Evolutionary conservation across 2,113 vertebrate genomes (phyloP).

Genomic region (Chitala chitala): DNA sequence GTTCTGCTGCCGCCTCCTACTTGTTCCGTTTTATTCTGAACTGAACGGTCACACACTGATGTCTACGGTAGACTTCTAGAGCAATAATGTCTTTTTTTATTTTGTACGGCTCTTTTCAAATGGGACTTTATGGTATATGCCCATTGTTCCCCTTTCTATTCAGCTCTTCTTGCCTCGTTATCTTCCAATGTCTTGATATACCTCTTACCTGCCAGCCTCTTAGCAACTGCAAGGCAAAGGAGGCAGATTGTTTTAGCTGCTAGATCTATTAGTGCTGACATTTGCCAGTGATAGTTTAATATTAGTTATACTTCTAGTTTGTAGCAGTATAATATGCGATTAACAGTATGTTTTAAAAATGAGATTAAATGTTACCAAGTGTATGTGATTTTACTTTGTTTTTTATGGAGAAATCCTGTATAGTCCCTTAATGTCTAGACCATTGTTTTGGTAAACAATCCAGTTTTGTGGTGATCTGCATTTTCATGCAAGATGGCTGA

Average conservation of each 20-base stretch:
- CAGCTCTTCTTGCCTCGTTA: not conserved
- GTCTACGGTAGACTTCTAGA: constrained; percentile 33
- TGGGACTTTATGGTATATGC: not conserved
- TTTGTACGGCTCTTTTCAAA: not conserved
- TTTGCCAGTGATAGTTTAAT: constrained; percentile 44
- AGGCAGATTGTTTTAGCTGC: constrained; percentile 59
- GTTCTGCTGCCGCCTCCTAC: constrained; percentile 44
- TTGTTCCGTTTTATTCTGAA: constrained; percentile 21
- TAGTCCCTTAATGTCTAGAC: constrained; percentile 49
- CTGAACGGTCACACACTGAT: constrained; percentile 23
- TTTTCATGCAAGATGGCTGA: constrained; percentile 4
- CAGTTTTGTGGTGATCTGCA: constrained; percentile 12
- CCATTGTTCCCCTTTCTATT: constrained; percentile 37
- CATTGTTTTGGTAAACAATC: constrained; percentile 33
- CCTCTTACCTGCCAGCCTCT: constrained; percentile 60
- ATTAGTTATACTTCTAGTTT: constrained; percentile 44
- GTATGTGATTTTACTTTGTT: constrained; percentile 41
- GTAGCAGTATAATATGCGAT: constrained; percentile 28
- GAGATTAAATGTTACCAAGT: constrained; percentile 43
- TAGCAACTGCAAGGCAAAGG: constrained; percentile 51
- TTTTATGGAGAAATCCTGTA: constrained; percentile 39
- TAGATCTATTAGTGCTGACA: constrained; percentile 46
- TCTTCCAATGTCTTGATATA: constrained; percentile 55
- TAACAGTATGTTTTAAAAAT: constrained; percentile 41
- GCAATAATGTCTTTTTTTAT: constrained; percentile 39